Base-by-base conservation (phyloP, 2,113 vertebrate species). In the Patagioenas fasciata region DNA sequence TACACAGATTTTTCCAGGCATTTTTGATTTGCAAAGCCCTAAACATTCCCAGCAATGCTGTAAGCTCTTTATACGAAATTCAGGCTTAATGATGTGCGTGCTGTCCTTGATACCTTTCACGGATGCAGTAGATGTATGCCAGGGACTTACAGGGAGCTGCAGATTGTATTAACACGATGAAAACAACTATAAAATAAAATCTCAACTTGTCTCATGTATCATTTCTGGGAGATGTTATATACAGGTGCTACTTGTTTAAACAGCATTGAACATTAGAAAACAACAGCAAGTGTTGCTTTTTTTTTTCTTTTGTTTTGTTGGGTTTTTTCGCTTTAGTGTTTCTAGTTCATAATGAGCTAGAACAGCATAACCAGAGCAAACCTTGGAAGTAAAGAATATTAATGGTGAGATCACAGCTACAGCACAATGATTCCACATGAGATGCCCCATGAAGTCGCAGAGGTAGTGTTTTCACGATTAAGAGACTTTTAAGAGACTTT, bases 401-500 rank as follows among this genome's bases (percentile, higher is more conserved):
- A 77, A 15, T 0, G 1, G 23, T 26, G 21, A 81, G 21, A 61
- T 6, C 16, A 18, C 15, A 60, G 15, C 20, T 34, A 58, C 11
- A 38, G 28, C 40, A 38, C 5, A 5, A 18, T 0, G 1, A 25
- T 4, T 48, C 64, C 11, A 2, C 8, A 11, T 0, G 10, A 26
- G 38, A 36, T 3, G 5, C 3, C 1, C 14, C 5, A 10, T 5
- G 13, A 34, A 32, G 23, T 26, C 11, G 53, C 36, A 65, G 47
- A 29, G 0, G 0, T 4, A 28, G 15, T 28, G 14, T 5, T 57
- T 21, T 32, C 32, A 53, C 1, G 13, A 48, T 44, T 16, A 72
- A 57, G 40, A 26, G 19, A 17, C 26, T 65, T 62, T 50, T 16
- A 72, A 53, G 36, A 26, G 19, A 17, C 26, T 65, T 62, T 53